Evolutionary conservation across 2,888 invertebrate species (phyloP).

Genomic region (Suillia variegata): DNA sequence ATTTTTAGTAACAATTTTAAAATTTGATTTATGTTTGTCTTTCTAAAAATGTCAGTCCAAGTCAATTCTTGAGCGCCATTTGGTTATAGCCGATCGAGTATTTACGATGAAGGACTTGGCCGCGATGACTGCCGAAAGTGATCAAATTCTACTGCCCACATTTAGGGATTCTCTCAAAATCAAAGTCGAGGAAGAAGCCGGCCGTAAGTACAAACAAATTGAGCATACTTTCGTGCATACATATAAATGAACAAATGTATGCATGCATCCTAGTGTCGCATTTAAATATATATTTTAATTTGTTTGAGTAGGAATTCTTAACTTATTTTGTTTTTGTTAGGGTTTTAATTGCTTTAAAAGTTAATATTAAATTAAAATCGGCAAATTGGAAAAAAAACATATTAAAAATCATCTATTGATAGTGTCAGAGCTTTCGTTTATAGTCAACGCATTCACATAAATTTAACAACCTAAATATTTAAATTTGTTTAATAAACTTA

Average conservation of each 20-base stretch:
- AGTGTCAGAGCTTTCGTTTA: too few species aligned
- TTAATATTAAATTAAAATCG: constrained; percentile 1
- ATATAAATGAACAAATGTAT: background rate
- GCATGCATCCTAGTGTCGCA: too few species aligned
- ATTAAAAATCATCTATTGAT: too few species aligned
- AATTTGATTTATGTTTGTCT: constrained; percentile 3
- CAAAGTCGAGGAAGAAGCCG: constrained; percentile 76
- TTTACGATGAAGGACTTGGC: constrained; percentile 80
- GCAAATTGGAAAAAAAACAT: too few species aligned
- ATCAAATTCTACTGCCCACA: constrained; percentile 72
- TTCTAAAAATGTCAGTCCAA: constrained; percentile 74
- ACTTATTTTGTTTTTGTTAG: too few species aligned
- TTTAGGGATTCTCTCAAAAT: constrained; percentile 75
- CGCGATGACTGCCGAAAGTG: constrained; percentile 54
- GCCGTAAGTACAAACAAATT: constrained; percentile 72
- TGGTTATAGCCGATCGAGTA: constrained; percentile 78
- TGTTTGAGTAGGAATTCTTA: constrained; percentile 10
- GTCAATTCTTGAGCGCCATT: constrained; percentile 85
- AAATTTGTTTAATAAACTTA: too few species aligned
- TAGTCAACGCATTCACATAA: too few species aligned
- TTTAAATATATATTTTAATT: too few species aligned
- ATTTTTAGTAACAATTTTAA: too few species aligned
- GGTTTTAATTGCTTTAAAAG: too few species aligned
- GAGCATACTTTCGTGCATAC: background rate
- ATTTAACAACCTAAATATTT: too few species aligned